phyloP scores from a whole-genome alignment of 2,113 vertebrate genomes.

The Anolis carolinensis region DNA sequence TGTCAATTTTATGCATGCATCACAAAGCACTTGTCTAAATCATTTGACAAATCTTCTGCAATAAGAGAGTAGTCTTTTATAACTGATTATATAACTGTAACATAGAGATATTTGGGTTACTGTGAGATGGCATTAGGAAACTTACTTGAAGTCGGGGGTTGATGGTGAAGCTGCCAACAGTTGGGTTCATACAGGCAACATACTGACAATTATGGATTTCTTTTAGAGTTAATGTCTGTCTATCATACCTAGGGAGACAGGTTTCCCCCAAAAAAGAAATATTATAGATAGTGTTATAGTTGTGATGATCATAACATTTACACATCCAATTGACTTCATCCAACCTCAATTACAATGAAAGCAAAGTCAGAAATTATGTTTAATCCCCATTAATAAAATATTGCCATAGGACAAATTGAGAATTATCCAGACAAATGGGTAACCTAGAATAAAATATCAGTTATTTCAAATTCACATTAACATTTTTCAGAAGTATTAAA shows the following conservation, averaged over 20 bases:
- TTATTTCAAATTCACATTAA: not conserved
- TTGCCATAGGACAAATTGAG: constrained; percentile 9
- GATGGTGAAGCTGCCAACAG: constrained; percentile 80
- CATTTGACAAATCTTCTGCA: constrained; percentile 1
- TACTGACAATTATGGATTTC: constrained; percentile 83
- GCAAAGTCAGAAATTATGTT: not conserved
- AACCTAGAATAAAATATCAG: not conserved
- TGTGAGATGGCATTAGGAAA: not conserved
- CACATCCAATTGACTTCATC: not conserved
- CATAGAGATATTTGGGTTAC: not conserved
- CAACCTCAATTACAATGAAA: too few relatives aligned
- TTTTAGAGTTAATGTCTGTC: constrained; percentile 81
- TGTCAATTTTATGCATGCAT: not conserved
- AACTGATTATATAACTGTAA: constrained; percentile 1
- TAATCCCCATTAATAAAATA: not conserved
- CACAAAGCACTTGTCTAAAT: not conserved
- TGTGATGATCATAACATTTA: too few relatives aligned
- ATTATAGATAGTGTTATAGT: too few relatives aligned
- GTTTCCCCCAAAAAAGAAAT: not conserved
- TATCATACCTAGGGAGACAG: constrained; percentile 75
- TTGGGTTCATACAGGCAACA: constrained; percentile 83
- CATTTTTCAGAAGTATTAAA: not conserved
- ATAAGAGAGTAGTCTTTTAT: constrained; percentile 18
- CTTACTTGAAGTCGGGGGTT: constrained; percentile 84
- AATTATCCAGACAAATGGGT: not conserved